A percentile compares a stretch with the other conserved stretches of the same genome.
These are phyloP conservation scores for Tokudaia muenninki DNA, from an alignment of 2,797 vertebrate genomes.

Conservation along the genomic window DNA sequence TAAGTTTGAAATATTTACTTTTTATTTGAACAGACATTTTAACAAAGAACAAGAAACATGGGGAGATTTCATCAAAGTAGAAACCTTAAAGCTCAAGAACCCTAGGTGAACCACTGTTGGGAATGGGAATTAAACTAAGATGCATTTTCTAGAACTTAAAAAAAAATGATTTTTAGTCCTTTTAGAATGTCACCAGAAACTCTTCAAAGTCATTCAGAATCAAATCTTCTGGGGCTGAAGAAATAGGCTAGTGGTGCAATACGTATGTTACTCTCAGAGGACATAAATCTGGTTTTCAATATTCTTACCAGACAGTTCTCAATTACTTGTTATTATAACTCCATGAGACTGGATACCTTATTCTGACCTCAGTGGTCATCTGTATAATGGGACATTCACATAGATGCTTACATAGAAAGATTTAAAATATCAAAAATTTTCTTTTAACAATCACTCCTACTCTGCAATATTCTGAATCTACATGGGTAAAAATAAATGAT, in stretches of 20 bases:
- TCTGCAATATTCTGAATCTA: background rate
- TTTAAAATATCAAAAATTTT: background rate
- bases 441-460: slow-evolving; percentile 45
- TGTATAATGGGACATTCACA: background rate
- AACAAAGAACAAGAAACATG: background rate
- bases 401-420: background rate
- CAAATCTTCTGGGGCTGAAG: background rate
- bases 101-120: background rate
- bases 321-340: background rate
- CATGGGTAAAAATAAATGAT: background rate
- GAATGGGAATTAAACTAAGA: background rate
- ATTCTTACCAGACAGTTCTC: background rate
- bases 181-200: background rate
- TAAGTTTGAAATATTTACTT: slow-evolving; percentile 59
- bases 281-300: background rate
- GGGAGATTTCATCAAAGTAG: background rate
- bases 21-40: slow-evolving; percentile 59
- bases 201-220: slow-evolving; percentile 17
- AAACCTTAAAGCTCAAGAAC: background rate
- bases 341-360: background rate
- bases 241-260: background rate
- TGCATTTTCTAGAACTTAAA: background rate
- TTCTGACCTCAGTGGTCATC: background rate
- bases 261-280: background rate
- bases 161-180: background rate